Conservation (phyloP, 2,888 invertebrate genomes). For the Sarcophaga variegata region DNA sequence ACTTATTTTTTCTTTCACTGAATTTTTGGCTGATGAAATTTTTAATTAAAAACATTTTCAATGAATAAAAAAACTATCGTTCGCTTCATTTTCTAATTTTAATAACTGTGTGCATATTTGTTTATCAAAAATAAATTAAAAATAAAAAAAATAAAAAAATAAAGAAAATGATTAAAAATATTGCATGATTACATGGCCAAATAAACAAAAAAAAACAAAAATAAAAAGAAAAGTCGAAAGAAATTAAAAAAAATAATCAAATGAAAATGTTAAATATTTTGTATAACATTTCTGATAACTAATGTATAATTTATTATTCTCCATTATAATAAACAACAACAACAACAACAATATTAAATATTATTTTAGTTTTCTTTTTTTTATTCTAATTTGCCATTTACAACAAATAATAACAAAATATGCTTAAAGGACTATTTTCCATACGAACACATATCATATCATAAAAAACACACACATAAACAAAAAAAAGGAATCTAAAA, state of each 20-base stretch:
- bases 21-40: too few relatives aligned
- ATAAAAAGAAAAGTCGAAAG: too few relatives aligned
- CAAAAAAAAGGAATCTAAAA: conserved; percentile 30
- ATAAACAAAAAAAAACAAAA: background rate
- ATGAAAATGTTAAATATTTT: background rate
- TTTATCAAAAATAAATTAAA: too few relatives aligned
- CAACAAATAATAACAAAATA: too few relatives aligned
- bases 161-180: background rate
- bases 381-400: too few relatives aligned
- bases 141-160: background rate
- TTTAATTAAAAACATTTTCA: too few relatives aligned
- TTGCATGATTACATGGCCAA: background rate
- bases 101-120: too few relatives aligned
- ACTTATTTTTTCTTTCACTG: too few relatives aligned
- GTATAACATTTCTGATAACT: background rate
- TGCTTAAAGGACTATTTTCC: too few relatives aligned
- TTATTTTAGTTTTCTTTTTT: background rate
- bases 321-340: background rate
- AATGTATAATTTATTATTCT: background rate
- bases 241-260: background rate
- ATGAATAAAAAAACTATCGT: too few relatives aligned
- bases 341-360: background rate
- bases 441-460: background rate
- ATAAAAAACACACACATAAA: conserved; percentile 6
- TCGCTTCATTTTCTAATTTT: too few relatives aligned